phyloP scores from a whole-genome alignment of 2,797 vertebrate genomes.

The Enteromius argenteus region DNA sequence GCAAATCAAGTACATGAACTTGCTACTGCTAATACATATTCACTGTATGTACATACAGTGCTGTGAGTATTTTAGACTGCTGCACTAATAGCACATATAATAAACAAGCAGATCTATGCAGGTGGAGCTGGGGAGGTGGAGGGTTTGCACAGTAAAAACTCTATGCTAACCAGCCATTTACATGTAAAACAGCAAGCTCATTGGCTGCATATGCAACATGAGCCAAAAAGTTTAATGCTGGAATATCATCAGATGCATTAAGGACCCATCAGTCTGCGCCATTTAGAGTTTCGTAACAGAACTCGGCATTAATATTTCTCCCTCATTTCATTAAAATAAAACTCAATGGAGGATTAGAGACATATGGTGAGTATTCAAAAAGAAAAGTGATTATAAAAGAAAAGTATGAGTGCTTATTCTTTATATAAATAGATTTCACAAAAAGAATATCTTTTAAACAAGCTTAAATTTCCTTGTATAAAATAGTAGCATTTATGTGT shows the following conservation, averaged over 20 bases:
- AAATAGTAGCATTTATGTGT: background rate
- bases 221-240: no score
- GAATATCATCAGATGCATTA: no score
- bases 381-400: background rate
- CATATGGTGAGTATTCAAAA: background rate
- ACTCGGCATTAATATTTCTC: background rate
- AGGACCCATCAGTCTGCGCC: no score
- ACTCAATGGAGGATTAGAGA: background rate
- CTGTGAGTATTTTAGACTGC: background rate
- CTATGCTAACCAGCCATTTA: no score
- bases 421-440: background rate
- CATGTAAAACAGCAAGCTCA: no score
- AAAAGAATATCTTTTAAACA: background rate
- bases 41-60: no score
- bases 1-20: background rate
- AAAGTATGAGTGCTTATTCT: background rate
- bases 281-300: no score
- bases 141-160: no score
- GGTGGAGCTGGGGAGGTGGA: background rate
- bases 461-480: background rate
- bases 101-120: background rate
- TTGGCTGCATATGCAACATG: no score
- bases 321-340: background rate
- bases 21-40: background rate
- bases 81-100: no score